phyloP scores from a whole-genome alignment of 2,113 vertebrate species.

The Triplophysa dalaica region DNA sequence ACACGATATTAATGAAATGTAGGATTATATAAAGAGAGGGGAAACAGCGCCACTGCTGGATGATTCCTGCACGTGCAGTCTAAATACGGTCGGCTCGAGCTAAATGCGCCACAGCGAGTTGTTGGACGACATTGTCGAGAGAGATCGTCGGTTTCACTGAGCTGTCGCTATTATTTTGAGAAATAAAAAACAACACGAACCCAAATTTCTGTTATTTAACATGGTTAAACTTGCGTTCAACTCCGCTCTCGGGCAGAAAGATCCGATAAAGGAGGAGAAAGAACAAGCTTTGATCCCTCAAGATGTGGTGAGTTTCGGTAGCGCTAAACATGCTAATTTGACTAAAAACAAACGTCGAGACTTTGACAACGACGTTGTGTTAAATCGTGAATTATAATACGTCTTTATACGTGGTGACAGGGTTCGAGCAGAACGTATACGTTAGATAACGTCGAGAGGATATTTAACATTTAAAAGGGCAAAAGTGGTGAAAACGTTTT shows the following conservation, averaged over 20 bases:
- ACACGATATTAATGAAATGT: neutral
- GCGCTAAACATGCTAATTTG: conserved; percentile 1
- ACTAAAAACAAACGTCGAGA: neutral
- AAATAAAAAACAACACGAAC: neutral
- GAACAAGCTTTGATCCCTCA: conserved; percentile 56
- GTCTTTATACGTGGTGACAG: neutral
- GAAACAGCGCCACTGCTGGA: conserved; percentile 22
- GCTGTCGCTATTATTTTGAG: neutral
- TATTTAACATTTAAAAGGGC: too few species aligned
- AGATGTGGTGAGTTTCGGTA: conserved; percentile 52
- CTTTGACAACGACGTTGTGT: neutral
- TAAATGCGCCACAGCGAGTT: conserved; percentile 53
- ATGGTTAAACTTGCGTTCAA: conserved; percentile 62
- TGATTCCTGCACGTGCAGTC: neutral
- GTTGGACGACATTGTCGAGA: neutral
- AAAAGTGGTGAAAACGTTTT: neutral
- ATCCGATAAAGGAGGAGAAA: conserved; percentile 48
- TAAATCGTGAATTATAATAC: neutral
- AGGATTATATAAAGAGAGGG: neutral
- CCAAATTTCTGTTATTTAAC: neutral
- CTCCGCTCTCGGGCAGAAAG: conserved; percentile 54
- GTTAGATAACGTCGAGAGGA: neutral
- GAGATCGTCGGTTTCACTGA: neutral
- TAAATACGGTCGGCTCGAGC: neutral
- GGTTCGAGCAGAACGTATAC: neutral